Conservation (phyloP, 2,888 invertebrate species). For the Dynastes tityus region DNA sequence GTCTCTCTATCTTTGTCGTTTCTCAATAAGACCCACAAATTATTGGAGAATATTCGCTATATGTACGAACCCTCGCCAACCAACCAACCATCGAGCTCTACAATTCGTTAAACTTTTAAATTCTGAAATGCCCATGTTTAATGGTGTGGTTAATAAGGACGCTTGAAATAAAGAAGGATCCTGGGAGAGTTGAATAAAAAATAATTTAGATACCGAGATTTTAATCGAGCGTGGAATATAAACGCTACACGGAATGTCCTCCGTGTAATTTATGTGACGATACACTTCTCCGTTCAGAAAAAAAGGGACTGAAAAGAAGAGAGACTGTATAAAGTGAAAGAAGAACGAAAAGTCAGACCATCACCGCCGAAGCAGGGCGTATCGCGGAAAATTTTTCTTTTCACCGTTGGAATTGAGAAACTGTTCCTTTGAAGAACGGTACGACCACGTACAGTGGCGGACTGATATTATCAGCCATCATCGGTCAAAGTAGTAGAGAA, state of each 20-base stretch:
- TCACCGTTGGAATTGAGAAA: slow-evolving; percentile 19
- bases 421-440: slow-evolving; percentile 4
- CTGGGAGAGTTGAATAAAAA: slow-evolving; percentile 56
- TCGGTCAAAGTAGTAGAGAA: too few species aligned
- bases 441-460: not conserved
- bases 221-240: slow-evolving; percentile 67
- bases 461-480: too few species aligned
- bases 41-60: slow-evolving; percentile 14
- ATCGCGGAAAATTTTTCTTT: slow-evolving; percentile 2
- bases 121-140: slow-evolving; percentile 53
- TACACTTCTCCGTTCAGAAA: not conserved
- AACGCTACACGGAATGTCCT: slow-evolving; percentile 62
- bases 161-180: not conserved
- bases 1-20: too few species aligned
- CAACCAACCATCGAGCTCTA: not conserved
- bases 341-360: not conserved
- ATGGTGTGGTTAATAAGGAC: slow-evolving; percentile 63
- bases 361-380: not conserved
- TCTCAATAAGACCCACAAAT: not conserved
- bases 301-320: slow-evolving; percentile 35
- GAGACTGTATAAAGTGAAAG: not conserved
- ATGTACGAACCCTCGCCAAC: not conserved
- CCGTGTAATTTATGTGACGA: slow-evolving; percentile 62
- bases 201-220: slow-evolving; percentile 65
- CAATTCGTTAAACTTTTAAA: slow-evolving; percentile 42